A percentile compares a stretch with the other conserved stretches of the same genome.
Evolutionary conservation across 2,797 vertebrate species (phyloP).

Genomic region (Myioborus miniatus): DNA sequence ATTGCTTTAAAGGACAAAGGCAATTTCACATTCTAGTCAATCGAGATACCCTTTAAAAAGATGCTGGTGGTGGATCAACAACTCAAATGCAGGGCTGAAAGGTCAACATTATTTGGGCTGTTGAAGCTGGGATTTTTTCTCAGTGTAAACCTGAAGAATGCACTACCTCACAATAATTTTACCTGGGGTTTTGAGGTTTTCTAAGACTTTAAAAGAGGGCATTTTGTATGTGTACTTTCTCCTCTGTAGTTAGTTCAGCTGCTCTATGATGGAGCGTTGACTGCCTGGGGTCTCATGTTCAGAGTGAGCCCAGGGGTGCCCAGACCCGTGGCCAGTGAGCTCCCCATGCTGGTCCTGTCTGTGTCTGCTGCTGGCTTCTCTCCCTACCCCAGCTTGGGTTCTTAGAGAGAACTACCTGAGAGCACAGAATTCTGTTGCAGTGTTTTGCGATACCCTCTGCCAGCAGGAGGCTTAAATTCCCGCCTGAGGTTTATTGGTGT

Average conservation of each 20-base stretch:
- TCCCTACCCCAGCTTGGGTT: not conserved
- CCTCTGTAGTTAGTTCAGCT: not conserved
- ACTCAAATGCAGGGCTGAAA: not conserved
- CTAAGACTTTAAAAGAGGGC: not conserved
- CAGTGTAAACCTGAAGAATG: not conserved
- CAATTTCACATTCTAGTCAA: conserved; percentile 28
- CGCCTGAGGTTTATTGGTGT: not conserved
- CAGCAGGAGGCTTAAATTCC: not conserved
- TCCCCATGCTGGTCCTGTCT: not conserved
- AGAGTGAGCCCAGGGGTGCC: not conserved
- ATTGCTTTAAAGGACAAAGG: conserved; percentile 46
- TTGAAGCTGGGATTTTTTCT: not conserved
- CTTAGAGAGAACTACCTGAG: not conserved
- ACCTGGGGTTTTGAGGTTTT: fast-evolving
- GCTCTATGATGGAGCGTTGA: not conserved
- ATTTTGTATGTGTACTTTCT: not conserved
- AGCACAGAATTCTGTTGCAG: not conserved
- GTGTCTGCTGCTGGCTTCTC: not conserved
- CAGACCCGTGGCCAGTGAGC: not conserved
- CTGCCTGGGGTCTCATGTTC: fast-evolving
- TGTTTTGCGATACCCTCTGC: not conserved
- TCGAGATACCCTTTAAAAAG: not conserved
- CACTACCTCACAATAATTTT: not conserved
- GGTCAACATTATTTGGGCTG: not conserved
- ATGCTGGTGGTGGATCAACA: conserved; percentile 4